Conservation (phyloP, 2,113 vertebrate genomes). For the Gobio gobio region DNA sequence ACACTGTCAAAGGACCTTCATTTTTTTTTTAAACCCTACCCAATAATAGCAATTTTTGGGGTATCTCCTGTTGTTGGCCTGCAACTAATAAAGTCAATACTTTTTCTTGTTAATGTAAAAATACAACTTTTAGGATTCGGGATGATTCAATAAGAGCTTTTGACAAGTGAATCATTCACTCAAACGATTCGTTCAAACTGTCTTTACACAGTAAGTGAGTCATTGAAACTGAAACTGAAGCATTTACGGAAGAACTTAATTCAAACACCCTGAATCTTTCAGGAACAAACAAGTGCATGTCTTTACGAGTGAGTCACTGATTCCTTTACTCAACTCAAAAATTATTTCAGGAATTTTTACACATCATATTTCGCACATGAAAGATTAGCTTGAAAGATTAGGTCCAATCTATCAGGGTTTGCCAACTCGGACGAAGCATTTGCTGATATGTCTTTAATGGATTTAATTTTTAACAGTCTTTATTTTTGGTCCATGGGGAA, state of each 20-base stretch:
- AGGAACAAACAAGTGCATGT: neutral
- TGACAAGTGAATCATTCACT: neutral
- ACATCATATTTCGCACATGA: neutral
- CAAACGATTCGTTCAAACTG: neutral
- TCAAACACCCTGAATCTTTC: neutral
- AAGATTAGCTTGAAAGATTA: no score
- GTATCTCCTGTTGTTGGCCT: no score
- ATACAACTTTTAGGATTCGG: no score
- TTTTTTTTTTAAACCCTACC: no score
- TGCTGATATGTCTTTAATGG: constrained; percentile 24
- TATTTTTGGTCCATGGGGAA: neutral
- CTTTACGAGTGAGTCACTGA: neutral
- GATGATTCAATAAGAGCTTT: no score
- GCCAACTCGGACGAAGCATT: neutral
- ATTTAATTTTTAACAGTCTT: constrained; percentile 32
- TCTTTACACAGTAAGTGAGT: neutral
- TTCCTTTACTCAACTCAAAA: neutral
- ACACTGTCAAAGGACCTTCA: no score
- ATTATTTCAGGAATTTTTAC: neutral
- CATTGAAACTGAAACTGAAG: no score
- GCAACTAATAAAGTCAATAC: no score
- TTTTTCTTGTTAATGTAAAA: no score
- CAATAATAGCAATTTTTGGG: no score
- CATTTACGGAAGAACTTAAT: neutral
- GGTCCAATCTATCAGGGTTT: neutral